A percentile compares a stretch with the other conserved stretches of the same genome.
Conservation (phyloP, 2,888 invertebrate species). For the Tetheella fluctuosa region DNA sequence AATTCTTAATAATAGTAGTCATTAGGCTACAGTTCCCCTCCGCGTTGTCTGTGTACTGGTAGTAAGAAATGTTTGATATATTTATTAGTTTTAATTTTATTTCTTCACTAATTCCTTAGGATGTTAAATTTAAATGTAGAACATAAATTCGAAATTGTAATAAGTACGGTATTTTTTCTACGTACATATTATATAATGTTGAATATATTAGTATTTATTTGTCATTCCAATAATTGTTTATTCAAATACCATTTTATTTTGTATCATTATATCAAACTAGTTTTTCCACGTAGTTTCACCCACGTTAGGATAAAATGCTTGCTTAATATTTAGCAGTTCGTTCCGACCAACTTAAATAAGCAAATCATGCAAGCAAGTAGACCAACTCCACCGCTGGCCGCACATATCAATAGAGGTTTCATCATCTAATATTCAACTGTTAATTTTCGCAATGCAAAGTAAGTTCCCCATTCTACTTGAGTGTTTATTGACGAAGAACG, state of each 20-base stretch:
- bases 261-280: no score
- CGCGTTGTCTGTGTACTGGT: not conserved
- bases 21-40: not conserved
- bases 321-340: not conserved
- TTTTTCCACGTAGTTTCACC: no score
- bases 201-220: no score
- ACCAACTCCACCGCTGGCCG: not conserved
- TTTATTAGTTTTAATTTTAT: no score
- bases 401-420: constrained; percentile 10
- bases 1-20: not conserved
- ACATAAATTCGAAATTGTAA: no score
- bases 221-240: no score
- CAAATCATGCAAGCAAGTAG: not conserved
- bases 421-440: constrained; percentile 28
- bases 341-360: not conserved
- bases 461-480: constrained; percentile 26
- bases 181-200: no score
- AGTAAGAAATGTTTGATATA: no score
- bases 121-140: no score
- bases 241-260: no score
- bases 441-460: constrained; percentile 33
- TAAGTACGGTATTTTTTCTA: no score
- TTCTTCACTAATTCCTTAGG: no score
- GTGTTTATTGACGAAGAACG: constrained; percentile 51
- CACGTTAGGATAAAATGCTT: not conserved